Evolutionary conservation across 2,113 vertebrate species (phyloP).

Genomic region (Amblyopsis rosae): DNA sequence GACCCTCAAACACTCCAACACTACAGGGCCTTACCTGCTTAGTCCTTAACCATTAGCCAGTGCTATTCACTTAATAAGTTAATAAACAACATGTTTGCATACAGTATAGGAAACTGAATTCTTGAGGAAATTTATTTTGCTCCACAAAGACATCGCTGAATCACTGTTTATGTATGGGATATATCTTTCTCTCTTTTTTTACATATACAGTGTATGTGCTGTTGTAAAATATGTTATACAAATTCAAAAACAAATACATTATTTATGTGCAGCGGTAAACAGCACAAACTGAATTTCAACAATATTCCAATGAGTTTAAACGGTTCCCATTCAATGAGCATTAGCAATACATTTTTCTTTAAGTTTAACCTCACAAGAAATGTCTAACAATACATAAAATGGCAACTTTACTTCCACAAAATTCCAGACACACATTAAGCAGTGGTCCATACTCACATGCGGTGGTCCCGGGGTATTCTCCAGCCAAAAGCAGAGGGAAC

Average conservation of each 20-base stretch:
- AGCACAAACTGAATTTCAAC: background rate
- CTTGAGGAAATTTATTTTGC: background rate
- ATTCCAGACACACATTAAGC: constrained; percentile 19
- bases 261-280: background rate
- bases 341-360: too few relatives aligned
- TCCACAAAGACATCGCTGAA: background rate
- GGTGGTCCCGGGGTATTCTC: constrained; percentile 26
- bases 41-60: constrained; percentile 11
- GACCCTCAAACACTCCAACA: constrained; percentile 4
- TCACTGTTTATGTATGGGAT: background rate
- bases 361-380: constrained; percentile 9
- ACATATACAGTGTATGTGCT: background rate
- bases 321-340: background rate
- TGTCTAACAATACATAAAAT: constrained; percentile 10
- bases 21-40: constrained; percentile 20
- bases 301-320: background rate
- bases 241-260: background rate
- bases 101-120: background rate
- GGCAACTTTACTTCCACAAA: constrained; percentile 10
- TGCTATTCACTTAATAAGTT: constrained; percentile 12
- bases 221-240: background rate
- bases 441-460: constrained; percentile 56
- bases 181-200: background rate
- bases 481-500: constrained; percentile 21
- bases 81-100: constrained; percentile 24